A percentile compares a stretch with the other conserved stretches of the same genome.
These are phyloP conservation scores for Nothocercus julius DNA, from an alignment of 2,113 vertebrate genomes.

Conservation along the genomic window DNA sequence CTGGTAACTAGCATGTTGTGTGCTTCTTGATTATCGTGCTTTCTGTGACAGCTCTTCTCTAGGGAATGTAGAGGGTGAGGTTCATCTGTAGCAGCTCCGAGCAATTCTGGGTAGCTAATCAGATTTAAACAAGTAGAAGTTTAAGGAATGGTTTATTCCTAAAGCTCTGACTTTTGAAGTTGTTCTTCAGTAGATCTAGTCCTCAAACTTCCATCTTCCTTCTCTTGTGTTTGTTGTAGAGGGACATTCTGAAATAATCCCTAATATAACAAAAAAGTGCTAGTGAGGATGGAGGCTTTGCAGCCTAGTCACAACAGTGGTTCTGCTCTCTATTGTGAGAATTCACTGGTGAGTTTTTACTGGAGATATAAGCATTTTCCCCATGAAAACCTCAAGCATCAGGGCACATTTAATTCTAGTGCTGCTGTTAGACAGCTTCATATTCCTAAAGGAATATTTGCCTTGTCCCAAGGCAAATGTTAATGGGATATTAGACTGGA, in stretches of 20 bases:
- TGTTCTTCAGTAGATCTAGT: background rate
- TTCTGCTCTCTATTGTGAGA: background rate
- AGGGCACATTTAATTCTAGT: background rate
- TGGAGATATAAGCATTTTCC: background rate
- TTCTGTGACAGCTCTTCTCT: background rate
- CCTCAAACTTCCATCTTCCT: background rate
- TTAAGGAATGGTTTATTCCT: background rate
- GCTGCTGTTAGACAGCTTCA: background rate
- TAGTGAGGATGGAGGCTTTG: background rate
- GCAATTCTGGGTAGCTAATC: background rate
- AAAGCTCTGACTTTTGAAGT: background rate
- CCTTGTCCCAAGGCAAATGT: background rate
- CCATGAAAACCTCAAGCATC: background rate
- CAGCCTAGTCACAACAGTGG: background rate
- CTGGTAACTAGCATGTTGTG: background rate
- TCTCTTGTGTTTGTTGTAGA: background rate
- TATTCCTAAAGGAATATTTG: background rate
- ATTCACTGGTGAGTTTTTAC: background rate
- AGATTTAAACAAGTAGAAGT: background rate
- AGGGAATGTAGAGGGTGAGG: background rate
- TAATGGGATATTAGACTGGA: background rate
- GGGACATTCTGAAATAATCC: background rate
- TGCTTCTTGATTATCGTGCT: background rate
- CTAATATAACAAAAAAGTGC: background rate
- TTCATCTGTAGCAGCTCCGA: background rate